Conservation (phyloP, 2,888 invertebrate genomes). For the Microctonus aethiopoides region DNA sequence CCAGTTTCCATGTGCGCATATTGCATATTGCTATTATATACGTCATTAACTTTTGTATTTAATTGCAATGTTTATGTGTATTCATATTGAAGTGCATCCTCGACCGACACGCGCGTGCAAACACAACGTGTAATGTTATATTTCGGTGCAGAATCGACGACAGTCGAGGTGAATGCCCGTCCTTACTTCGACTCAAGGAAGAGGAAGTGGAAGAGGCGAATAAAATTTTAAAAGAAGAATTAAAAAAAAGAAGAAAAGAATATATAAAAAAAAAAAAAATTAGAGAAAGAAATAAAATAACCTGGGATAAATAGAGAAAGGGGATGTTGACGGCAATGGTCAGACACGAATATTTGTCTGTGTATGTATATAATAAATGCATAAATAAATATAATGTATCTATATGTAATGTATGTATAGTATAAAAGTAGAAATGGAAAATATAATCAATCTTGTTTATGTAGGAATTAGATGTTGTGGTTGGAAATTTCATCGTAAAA, state of each 20-base stretch:
- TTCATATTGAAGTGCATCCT: no score
- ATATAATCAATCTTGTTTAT: neutral
- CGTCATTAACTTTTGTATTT: no score
- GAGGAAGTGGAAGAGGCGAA: slow-evolving; percentile 40
- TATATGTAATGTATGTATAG: no score
- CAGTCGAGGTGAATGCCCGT: slow-evolving; percentile 67
- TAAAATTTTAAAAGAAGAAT: slow-evolving; percentile 34
- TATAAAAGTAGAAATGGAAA: no score
- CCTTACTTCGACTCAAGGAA: slow-evolving; percentile 66
- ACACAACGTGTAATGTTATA: no score
- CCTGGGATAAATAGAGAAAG: neutral
- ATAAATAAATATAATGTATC: no score
- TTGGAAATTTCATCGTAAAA: neutral
- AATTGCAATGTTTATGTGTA: no score
- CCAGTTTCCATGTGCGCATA: no score
- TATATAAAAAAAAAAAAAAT: slow-evolving; percentile 3
- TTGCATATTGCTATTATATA: no score
- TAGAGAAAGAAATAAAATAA: neutral
- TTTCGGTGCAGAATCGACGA: neutral
- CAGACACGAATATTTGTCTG: no score
- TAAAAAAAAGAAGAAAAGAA: slow-evolving; percentile 1
- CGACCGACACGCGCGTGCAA: no score
- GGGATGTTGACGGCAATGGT: neutral
- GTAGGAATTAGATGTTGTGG: neutral
- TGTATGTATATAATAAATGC: no score